Evolutionary conservation across 2,888 invertebrate species (phyloP).

Genomic region (Sphecodes monilicornis): DNA sequence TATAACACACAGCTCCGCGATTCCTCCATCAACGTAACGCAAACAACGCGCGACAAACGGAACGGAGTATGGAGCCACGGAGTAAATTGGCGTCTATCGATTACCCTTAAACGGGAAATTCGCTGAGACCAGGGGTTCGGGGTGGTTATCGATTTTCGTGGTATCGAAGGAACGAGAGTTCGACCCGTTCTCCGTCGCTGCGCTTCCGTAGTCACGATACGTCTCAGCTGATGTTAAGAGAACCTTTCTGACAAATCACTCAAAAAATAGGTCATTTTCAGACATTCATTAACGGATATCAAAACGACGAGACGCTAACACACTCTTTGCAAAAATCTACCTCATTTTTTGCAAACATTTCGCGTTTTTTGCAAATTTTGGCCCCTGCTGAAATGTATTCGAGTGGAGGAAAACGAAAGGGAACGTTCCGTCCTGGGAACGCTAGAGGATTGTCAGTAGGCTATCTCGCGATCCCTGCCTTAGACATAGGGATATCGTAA

Average conservation of each 20-base stretch:
- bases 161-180: constrained; percentile 32
- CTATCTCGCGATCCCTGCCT: no score
- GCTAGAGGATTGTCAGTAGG: no score
- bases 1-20: no score
- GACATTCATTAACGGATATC: no score
- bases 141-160: constrained; percentile 42
- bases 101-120: constrained; percentile 38
- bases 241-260: constrained; percentile 15
- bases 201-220: constrained; percentile 42
- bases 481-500: no score
- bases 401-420: no score
- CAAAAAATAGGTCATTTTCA: not conserved
- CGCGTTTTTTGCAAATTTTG: no score
- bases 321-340: no score
- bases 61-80: constrained; percentile 29
- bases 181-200: not conserved
- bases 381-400: no score
- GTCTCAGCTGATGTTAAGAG: constrained; percentile 46
- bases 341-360: no score
- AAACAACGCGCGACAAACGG: constrained; percentile 1
- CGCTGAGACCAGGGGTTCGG: not conserved
- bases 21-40: constrained; percentile 33
- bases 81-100: constrained; percentile 55
- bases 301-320: no score
- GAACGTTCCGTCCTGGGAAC: no score